A percentile compares a stretch with the other conserved stretches of the same genome.
Evolutionary conservation across 2,888 invertebrate genomes (phyloP).

Genomic region (Tetragnatha montana): DNA sequence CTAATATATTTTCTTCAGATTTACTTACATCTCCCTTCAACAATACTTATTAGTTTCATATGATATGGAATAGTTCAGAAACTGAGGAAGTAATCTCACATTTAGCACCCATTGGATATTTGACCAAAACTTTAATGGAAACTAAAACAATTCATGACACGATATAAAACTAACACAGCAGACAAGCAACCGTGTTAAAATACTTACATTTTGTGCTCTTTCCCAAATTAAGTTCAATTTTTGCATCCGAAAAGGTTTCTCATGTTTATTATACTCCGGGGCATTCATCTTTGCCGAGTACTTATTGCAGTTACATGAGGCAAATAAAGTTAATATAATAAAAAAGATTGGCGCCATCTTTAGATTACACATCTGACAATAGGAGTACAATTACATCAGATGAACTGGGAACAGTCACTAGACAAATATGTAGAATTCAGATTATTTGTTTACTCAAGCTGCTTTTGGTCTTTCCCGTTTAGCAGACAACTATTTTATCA

Average conservation of each 20-base stretch:
- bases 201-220: slow-evolving; percentile 89
- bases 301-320: slow-evolving; percentile 30
- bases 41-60: too few species aligned
- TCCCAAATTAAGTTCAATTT: slow-evolving; percentile 92
- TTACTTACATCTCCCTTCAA: too few species aligned
- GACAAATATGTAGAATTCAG: slow-evolving; percentile 5
- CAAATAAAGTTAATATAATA: slow-evolving; percentile 15
- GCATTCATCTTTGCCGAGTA: slow-evolving; percentile 63
- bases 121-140: slow-evolving; percentile 1
- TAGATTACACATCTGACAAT: background rate
- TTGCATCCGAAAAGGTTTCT: slow-evolving; percentile 91
- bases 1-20: too few species aligned
- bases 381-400: background rate
- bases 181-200: background rate
- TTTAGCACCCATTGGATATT: background rate
- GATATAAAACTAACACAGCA: background rate
- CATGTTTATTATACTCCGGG: slow-evolving; percentile 74
- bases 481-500: slow-evolving; percentile 22
- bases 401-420: slow-evolving; percentile 9
- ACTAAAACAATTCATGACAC: background rate
- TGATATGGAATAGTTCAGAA: too few species aligned
- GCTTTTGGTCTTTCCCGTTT: background rate
- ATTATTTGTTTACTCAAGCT: slow-evolving; percentile 31
- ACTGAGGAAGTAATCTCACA: too few species aligned
- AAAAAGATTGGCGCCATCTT: slow-evolving; percentile 27